phyloP scores from a whole-genome alignment of 2,113 vertebrate species.

The Ondatra zibethicus region DNA sequence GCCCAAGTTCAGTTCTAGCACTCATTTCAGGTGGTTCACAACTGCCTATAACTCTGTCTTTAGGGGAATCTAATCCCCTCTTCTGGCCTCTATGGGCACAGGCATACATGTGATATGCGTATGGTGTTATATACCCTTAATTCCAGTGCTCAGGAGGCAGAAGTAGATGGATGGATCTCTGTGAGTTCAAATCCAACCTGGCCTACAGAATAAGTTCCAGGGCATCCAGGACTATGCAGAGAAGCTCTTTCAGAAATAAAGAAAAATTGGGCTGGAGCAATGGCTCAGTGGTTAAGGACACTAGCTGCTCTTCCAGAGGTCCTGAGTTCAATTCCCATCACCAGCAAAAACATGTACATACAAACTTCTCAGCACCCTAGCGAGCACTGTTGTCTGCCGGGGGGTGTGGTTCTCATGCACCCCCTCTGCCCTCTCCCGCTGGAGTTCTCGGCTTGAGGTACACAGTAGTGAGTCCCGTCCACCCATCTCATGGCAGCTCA shows the following conservation, averaged over 20 bases:
- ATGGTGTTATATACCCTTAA: not conserved
- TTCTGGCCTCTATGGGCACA: not conserved
- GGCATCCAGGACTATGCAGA: not conserved
- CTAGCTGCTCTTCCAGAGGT: too few relatives aligned
- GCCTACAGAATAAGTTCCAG: not conserved
- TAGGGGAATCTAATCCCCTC: not conserved
- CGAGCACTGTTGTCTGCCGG: fast-evolving
- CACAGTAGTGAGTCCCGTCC: not conserved
- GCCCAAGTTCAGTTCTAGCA: not conserved
- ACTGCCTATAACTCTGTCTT: not conserved
- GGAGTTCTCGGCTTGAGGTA: not conserved
- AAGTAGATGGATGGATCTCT: not conserved
- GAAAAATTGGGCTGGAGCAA: too few relatives aligned
- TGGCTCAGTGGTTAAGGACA: too few relatives aligned
- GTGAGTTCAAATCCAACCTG: not conserved
- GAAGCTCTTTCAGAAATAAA: not conserved
- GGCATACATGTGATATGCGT: not conserved
- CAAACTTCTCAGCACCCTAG: not conserved
- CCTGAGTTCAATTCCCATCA: too few relatives aligned
- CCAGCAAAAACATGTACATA: not conserved
- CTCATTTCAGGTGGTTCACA: not conserved
- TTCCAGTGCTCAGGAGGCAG: not conserved
- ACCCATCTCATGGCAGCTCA: not conserved
- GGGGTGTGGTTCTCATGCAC: not conserved
- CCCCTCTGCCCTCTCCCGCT: fast-evolving